Evolutionary conservation across 2,113 vertebrate genomes (phyloP).

Genomic region (Vimba vimba): DNA sequence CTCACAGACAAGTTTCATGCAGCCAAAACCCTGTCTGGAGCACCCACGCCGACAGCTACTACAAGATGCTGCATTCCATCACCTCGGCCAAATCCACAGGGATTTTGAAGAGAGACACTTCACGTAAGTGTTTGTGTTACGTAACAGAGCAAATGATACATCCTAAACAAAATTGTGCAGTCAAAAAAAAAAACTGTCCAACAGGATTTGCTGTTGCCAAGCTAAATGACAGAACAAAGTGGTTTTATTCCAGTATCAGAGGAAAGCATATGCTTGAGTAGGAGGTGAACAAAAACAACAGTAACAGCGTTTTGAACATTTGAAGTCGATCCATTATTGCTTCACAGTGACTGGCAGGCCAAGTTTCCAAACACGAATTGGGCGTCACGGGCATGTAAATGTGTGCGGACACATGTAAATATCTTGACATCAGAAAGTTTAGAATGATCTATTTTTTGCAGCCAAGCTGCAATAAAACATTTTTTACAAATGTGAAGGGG

Average conservation of each 20-base stretch:
- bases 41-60: conserved; percentile 15
- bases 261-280: conserved; percentile 26
- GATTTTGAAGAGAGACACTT: conserved; percentile 12
- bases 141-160: conserved; percentile 13
- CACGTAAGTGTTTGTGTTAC: conserved; percentile 15
- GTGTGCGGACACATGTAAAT: neutral
- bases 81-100: conserved; percentile 10
- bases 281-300: conserved; percentile 28
- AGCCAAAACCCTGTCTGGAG: conserved; percentile 15
- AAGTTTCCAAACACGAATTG: conserved; percentile 1
- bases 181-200: neutral
- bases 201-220: conserved; percentile 40
- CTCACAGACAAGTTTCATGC: conserved; percentile 25
- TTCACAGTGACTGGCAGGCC: neutral
- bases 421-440: neutral
- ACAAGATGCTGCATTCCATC: conserved; percentile 18
- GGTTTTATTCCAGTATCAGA: conserved; percentile 28
- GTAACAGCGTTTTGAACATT: neutral
- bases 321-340: neutral
- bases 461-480: neutral
- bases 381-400: neutral
- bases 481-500: no score
- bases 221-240: conserved; percentile 13
- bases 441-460: neutral
- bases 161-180: conserved; percentile 15